These are phyloP conservation scores for Drosophila recens DNA, from an alignment of 2,888 invertebrate species.

Conservation along the genomic window DNA sequence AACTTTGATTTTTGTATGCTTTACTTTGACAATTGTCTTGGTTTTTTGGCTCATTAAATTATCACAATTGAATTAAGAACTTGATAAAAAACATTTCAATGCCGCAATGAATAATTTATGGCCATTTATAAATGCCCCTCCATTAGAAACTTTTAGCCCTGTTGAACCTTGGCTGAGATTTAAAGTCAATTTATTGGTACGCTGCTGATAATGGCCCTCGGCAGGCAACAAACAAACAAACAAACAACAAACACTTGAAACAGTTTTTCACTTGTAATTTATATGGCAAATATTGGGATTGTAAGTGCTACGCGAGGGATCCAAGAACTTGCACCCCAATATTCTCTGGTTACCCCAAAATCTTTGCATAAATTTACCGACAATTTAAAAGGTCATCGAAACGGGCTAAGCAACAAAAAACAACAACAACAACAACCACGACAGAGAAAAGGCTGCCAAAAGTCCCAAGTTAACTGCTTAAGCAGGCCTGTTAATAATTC, in stretches of 20 bases:
- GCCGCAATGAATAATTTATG: conserved; percentile 34
- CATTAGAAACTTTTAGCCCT: conserved; percentile 3
- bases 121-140: conserved; percentile 14
- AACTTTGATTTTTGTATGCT: background rate
- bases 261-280: conserved; percentile 53
- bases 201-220: conserved; percentile 46
- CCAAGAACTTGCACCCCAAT: conserved; percentile 4
- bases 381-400: conserved; percentile 57
- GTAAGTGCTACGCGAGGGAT: conserved; percentile 45
- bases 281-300: conserved; percentile 67
- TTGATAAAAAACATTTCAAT: conserved; percentile 32
- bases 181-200: conserved; percentile 57
- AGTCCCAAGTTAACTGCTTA: conserved; percentile 55
- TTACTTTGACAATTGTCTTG: background rate
- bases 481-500: conserved; percentile 70
- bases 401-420: conserved; percentile 8
- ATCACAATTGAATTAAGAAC: conserved; percentile 25
- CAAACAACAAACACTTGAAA: conserved; percentile 25
- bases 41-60: conserved; percentile 12
- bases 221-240: background rate
- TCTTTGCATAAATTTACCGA: conserved; percentile 63
- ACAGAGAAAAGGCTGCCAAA: conserved; percentile 4
- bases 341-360: conserved; percentile 20
- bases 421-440: background rate
- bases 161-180: conserved; percentile 46